Base-by-base conservation (phyloP, 2,797 vertebrate species). In the Gymnodraco acuticeps region DNA sequence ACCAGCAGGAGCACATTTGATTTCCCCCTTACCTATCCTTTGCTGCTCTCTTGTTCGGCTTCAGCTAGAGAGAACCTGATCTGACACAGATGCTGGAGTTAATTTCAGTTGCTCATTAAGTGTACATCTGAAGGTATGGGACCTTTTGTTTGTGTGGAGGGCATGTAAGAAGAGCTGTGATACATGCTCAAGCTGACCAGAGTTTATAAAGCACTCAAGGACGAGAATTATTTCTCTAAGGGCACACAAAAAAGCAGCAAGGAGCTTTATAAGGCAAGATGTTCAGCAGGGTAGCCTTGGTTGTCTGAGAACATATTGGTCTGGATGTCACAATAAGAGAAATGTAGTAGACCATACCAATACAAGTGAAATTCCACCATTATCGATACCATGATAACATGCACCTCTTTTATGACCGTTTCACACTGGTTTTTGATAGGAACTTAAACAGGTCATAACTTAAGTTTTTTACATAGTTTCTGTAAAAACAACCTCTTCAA, bases 1-100 rank as follows among this genome's bases (percentile, higher is more conserved):
- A 85, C 55, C 3, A 51, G 69, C 65, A 19, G 53, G 62, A 55
- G 55, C 71, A 53, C 73, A 63, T 23, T 54, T 73, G 53, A 68
- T 52, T 47, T 62, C 3, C 51, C 59, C 27, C 45, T 71, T 17
- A 42, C 56, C 56, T 13, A 12, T 70, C 15, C 45, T 13, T 55
- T 31, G 61, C 66, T 46, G 31, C 46, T 64, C 64, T 12, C 4
- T 5, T 61, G 51, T 65, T 38, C 16, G 17, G 45, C 42, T 11
- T 10, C 47, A 68, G 54, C 60, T 47, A 11, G 42, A 62, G 31
- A 23, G 23, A 55, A 77, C 47, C 47, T 47, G 38, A 31, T 48
- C 50, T 9, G 19, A 58, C 59, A 47, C 64, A 46, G 61, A 71
- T 48, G 68, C 54, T 0, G 47, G 17, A 11, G 12, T 54, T 10